phyloP scores from a whole-genome alignment of 92 coral and sea anemone species.

The Parazoanthus atlanticus region DNA sequence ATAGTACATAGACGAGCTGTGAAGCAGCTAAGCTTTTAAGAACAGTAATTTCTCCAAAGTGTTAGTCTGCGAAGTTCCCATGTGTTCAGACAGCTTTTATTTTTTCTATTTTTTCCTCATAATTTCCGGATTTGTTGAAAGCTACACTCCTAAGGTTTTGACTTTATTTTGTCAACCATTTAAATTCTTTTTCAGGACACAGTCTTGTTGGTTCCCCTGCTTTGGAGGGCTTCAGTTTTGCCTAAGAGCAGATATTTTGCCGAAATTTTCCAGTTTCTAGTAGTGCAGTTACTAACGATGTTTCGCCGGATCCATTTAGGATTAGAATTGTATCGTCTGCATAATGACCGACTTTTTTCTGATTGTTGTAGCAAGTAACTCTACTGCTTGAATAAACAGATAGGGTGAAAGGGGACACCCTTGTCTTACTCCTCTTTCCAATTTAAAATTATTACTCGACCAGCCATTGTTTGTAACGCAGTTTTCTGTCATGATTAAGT shows the following conservation, averaged over 20 bases:
- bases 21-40: too few relatives aligned
- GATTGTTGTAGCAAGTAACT: conserved; percentile 31
- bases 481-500: conserved; percentile 26
- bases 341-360: conserved; percentile 43
- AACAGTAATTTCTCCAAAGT: conserved; percentile 51
- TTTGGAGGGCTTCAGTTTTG: conserved; percentile 50
- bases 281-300: conserved; percentile 35
- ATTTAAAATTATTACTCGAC: conserved; percentile 24
- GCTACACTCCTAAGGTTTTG: too few relatives aligned
- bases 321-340: conserved; percentile 46
- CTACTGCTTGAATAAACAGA: conserved; percentile 33
- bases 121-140: too few relatives aligned
- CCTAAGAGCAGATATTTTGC: conserved; percentile 38
- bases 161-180: conserved; percentile 23
- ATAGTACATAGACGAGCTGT: too few relatives aligned
- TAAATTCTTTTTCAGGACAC: conserved; percentile 42
- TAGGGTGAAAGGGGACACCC: conserved; percentile 37
- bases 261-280: conserved; percentile 30
- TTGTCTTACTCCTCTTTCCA: conserved; percentile 34
- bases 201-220: too few relatives aligned
- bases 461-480: conserved; percentile 37
- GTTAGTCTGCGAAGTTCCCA: conserved; percentile 45
- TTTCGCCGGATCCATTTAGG: conserved; percentile 40
- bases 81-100: conserved; percentile 21
- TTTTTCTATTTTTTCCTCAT: conserved; percentile 40